Percentiles rank a stretch among this genome's conserved stretches.
phyloP scores from a whole-genome alignment of 1,140 invertebrate genomes.

The Dendroctonus ponderosae region DNA sequence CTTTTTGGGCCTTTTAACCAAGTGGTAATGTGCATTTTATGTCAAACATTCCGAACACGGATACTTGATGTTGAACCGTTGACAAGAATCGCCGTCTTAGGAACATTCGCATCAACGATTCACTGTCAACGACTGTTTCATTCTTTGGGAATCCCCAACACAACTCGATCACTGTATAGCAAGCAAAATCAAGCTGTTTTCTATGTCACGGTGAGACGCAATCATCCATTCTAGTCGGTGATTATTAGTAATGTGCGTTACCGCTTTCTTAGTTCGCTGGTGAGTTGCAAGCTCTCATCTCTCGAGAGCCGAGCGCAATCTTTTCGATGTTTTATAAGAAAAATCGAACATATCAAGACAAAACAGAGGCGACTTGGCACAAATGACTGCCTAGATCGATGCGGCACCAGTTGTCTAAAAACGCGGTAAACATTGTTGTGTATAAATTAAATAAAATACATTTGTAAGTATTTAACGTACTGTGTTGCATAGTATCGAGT shows the following conservation, averaged over 20 bases:
- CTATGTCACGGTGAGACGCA: slow-evolving; percentile 12
- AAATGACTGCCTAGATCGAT: neutral
- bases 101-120: too few species aligned
- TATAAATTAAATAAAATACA: slow-evolving; percentile 37
- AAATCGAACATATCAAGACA: neutral
- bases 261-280: slow-evolving; percentile 19
- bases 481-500: slow-evolving; percentile 44
- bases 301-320: too few species aligned
- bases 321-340: neutral
- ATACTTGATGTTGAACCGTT: slow-evolving; percentile 12
- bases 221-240: slow-evolving; percentile 22
- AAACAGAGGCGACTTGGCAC: neutral
- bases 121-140: slow-evolving; percentile 2
- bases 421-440: slow-evolving; percentile 38
- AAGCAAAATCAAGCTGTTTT: slow-evolving; percentile 15
- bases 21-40: slow-evolving; percentile 39
- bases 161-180: slow-evolving; percentile 1
- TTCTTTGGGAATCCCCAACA: slow-evolving; percentile 2
- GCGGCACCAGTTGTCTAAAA: slow-evolving; percentile 12
- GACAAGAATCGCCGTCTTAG: slow-evolving; percentile 3
- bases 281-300: neutral
- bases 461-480: slow-evolving; percentile 41
- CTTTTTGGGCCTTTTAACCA: slow-evolving; percentile 30
- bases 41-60: slow-evolving; percentile 41
- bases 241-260: slow-evolving; percentile 30